Conservation (phyloP, 1,140 invertebrate species). For the Potamilus streckersoni region DNA sequence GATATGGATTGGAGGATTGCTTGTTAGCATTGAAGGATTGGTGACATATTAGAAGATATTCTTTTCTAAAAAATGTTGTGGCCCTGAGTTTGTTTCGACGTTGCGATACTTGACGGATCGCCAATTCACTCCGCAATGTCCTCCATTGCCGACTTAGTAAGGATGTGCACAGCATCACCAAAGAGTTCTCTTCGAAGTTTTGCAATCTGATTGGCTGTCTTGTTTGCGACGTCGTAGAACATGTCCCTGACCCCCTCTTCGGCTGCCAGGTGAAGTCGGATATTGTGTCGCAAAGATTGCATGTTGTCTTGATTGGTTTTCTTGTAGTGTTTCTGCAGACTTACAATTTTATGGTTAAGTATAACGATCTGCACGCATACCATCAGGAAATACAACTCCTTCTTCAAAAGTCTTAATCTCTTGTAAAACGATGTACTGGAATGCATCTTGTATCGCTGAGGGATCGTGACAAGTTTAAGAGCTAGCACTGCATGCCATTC, state of each 20-base stretch:
- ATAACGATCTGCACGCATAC: constrained; percentile 34
- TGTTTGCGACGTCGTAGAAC: too few relatives aligned
- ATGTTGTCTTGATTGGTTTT: constrained; percentile 26
- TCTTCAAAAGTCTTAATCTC: too few relatives aligned
- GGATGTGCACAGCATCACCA: constrained; percentile 15
- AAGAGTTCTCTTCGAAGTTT: constrained; percentile 4
- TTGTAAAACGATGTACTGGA: too few relatives aligned
- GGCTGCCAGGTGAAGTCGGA: constrained; percentile 35
- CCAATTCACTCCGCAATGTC: constrained; percentile 4
- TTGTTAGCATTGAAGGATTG: too few relatives aligned
- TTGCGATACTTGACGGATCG: background rate
- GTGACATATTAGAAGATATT: background rate
- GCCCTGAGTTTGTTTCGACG: constrained; percentile 9
- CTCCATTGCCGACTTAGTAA: constrained; percentile 9
- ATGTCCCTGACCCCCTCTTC: constrained; percentile 37
- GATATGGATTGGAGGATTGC: too few relatives aligned
- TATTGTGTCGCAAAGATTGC: constrained; percentile 35
- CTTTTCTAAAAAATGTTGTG: constrained; percentile 9
- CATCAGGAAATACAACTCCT: too few relatives aligned
- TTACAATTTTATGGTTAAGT: constrained; percentile 30
- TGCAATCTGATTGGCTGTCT: too few relatives aligned
- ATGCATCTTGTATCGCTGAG: too few relatives aligned
- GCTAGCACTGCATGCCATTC: too few relatives aligned
- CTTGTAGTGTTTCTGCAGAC: constrained; percentile 28
- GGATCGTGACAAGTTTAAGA: too few relatives aligned